Base-by-base conservation (phyloP, 2,113 vertebrate species). In the Pelusios castaneus region DNA sequence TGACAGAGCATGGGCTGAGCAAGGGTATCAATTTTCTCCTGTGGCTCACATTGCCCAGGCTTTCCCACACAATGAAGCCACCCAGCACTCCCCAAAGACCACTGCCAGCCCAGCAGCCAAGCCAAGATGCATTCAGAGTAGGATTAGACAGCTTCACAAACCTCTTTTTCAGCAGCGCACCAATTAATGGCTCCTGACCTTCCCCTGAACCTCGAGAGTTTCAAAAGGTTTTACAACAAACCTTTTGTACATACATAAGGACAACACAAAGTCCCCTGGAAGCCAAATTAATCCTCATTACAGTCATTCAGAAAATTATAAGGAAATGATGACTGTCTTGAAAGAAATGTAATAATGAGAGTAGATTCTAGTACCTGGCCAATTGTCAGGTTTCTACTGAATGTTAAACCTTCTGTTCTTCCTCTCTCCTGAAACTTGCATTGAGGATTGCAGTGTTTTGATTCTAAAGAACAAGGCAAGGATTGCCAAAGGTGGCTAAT, bases 281-380 rank as follows among this genome's bases (percentile, higher is more conserved):
- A 94, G 84, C 75, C 89, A 95, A 96, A 97, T 97, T 95, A 97
- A 96, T 97, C 94, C 93, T 96, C 91, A 94, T 96, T 96, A 94
- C 2, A 73, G 89, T 73, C 67, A 91, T 97, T 96, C 85, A 93
- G 91, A 87, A 94, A 97, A 95, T 97, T 38, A 77, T 76, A 95
- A 96, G 95, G 96, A 94, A 96, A 97, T 29, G 17, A 95, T 3
- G 1, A 87, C 54, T n/a, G 3, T 31, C 89, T 95, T 97, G 96
- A 97, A 97, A 96, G 94, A 95, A 89, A 95, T 45, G 93, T 47
- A 93, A 95, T 93, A 91, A 96, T 41, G 87, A 83, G 76, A 54
- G 85, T 90, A 55, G 60, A 89, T 78, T 38, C 41, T 63, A 92
- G 76, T 17, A 49, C 58, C 85, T 45, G 45, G 84, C 70, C 82